phyloP scores from a whole-genome alignment of 2,888 invertebrate species.

The Sinelater perroti region DNA sequence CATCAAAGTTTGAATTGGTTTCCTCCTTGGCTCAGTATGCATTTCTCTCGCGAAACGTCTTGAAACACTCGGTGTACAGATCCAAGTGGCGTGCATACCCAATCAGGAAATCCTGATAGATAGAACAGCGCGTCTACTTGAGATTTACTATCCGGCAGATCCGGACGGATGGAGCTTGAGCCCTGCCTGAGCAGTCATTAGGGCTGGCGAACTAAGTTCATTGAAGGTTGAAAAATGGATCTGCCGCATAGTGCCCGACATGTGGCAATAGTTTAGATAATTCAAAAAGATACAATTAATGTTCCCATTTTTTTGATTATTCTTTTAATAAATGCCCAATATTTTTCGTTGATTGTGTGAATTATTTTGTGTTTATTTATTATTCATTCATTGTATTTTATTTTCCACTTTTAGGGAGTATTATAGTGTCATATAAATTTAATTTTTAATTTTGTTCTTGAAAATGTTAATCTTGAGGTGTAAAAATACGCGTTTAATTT shows the following conservation, averaged over 20 bases:
- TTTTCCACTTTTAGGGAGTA: too few relatives aligned
- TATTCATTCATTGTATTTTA: too few relatives aligned
- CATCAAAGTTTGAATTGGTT: slow-evolving; percentile 5
- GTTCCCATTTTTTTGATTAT: neutral
- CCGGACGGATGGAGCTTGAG: slow-evolving; percentile 21
- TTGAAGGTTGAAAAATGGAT: slow-evolving; percentile 6
- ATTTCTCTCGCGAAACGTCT: slow-evolving; percentile 13
- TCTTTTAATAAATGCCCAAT: too few relatives aligned
- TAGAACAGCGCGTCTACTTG: slow-evolving; percentile 18
- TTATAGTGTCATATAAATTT: too few relatives aligned
- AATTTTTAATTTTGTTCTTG: too few relatives aligned
- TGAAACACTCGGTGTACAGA: slow-evolving; percentile 16
- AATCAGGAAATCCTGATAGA: slow-evolving; percentile 29
- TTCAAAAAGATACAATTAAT: neutral
- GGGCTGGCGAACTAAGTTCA: slow-evolving; percentile 11
- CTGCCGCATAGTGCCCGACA: neutral
- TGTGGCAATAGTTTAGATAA: neutral
- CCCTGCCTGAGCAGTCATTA: slow-evolving; percentile 19
- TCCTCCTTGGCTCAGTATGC: neutral
- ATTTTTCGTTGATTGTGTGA: too few relatives aligned
- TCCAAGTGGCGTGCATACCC: slow-evolving; percentile 22
- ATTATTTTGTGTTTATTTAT: too few relatives aligned
- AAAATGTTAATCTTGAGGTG: too few relatives aligned
- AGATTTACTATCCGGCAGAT: slow-evolving; percentile 23
- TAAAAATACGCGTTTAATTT: too few relatives aligned